Evolutionary conservation across 2,888 invertebrate genomes (phyloP).

Genomic region (Cheilosia vernalis): DNA sequence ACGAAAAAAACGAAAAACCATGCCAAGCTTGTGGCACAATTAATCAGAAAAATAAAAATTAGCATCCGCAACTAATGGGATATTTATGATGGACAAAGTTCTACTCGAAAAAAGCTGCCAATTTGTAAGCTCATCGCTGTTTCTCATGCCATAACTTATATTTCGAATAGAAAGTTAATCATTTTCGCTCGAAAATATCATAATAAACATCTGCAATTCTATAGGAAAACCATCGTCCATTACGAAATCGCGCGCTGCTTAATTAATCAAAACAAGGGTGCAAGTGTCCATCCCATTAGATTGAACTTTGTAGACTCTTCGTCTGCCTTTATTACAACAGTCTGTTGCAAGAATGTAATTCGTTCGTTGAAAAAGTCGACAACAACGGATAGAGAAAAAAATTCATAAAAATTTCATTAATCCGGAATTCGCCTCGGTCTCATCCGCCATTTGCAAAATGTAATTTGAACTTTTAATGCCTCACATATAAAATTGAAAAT

Average conservation of each 20-base stretch:
- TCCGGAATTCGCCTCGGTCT: slow-evolving; percentile 9
- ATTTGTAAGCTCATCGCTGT: too few species aligned
- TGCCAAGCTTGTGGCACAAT: too few species aligned
- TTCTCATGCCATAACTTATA: too few species aligned
- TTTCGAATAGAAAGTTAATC: too few species aligned
- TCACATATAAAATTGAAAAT: slow-evolving; percentile 42
- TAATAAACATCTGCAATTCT: too few species aligned
- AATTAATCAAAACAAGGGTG: neutral
- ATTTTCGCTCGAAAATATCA: too few species aligned
- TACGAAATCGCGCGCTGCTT: neutral
- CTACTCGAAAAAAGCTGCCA: too few species aligned
- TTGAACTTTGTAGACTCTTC: slow-evolving; percentile 10
- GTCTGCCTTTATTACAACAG: neutral
- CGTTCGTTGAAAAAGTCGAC: neutral
- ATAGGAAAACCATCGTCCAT: neutral
- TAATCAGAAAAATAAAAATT: too few species aligned
- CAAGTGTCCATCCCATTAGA: neutral
- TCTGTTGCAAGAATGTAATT: slow-evolving; percentile 7
- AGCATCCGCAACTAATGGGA: too few species aligned
- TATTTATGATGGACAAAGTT: too few species aligned
- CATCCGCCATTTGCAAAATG: slow-evolving; percentile 46
- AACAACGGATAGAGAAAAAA: slow-evolving; percentile 19
- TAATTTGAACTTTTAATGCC: slow-evolving; percentile 70
- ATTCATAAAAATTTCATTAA: slow-evolving; percentile 57
- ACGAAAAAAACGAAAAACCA: too few species aligned